These are phyloP conservation scores for Habropoda laboriosa DNA, from an alignment of 1,140 invertebrate genomes.

Conservation along the genomic window DNA sequence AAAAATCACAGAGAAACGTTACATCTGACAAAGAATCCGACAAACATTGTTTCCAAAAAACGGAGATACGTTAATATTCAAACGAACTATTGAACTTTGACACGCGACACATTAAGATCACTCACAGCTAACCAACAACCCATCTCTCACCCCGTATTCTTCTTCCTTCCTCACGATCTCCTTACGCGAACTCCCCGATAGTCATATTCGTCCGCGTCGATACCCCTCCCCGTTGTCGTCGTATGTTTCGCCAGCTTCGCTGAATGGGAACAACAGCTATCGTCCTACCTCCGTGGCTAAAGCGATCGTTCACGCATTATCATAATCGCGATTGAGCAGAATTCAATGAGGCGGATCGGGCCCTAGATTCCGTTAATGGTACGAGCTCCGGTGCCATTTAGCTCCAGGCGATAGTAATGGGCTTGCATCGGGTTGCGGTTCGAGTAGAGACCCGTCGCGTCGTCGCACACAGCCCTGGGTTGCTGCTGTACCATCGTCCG, in stretches of 20 bases:
- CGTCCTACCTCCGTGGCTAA: constrained; percentile 7
- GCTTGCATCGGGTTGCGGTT: constrained; percentile 59
- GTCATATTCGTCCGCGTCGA: neutral
- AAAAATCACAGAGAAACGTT: too few species aligned
- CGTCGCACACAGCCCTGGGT: constrained; percentile 31
- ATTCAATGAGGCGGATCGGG: constrained; percentile 70
- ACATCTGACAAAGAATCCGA: too few species aligned
- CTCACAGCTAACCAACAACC: too few species aligned
- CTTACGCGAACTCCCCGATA: neutral
- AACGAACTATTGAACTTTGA: too few species aligned
- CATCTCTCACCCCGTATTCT: neutral
- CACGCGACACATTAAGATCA: too few species aligned
- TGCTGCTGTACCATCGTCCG: constrained; percentile 9
- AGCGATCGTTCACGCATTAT: constrained; percentile 67
- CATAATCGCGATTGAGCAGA: constrained; percentile 68
- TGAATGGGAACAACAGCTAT: constrained; percentile 36
- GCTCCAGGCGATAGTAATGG: constrained; percentile 68
- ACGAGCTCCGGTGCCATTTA: constrained; percentile 66
- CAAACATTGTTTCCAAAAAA: too few species aligned
- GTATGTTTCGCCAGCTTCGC: neutral
- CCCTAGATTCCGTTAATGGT: constrained; percentile 71
- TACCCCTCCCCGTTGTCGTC: constrained; percentile 29
- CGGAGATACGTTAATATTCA: too few species aligned
- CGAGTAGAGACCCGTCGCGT: constrained; percentile 10
- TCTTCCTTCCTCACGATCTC: neutral